phyloP scores from a whole-genome alignment of 2,888 invertebrate genomes.

The Tricholauxania praeusta region DNA sequence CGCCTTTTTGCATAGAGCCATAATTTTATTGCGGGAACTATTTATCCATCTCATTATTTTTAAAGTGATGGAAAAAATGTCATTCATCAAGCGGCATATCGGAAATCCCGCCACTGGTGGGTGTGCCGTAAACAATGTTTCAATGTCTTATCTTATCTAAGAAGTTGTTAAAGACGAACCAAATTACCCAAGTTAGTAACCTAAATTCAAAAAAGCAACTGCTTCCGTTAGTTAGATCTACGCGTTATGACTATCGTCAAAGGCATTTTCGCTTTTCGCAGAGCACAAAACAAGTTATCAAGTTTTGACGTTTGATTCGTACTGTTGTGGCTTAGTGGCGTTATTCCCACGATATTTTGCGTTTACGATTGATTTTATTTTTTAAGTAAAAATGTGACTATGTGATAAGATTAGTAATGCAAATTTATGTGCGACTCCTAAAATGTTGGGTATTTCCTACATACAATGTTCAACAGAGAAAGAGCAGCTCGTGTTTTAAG shows the following conservation, averaged over 20 bases:
- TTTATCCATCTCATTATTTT: no score
- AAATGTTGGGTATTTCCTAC: slow-evolving; percentile 58
- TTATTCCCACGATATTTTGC: slow-evolving; percentile 58
- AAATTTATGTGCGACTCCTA: slow-evolving; percentile 45
- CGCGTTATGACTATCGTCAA: no score
- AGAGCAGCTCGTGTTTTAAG: slow-evolving; percentile 21
- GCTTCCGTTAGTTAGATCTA: no score
- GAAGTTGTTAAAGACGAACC: no score
- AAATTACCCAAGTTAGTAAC: no score
- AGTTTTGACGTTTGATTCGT: neutral
- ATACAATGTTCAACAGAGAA: slow-evolving; percentile 36
- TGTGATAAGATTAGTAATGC: slow-evolving; percentile 60
- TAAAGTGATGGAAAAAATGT: no score
- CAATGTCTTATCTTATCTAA: no score
- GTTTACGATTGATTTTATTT: slow-evolving; percentile 41
- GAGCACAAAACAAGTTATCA: slow-evolving; percentile 6
- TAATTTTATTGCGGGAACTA: no score
- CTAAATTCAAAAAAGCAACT: no score
- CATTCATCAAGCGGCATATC: no score
- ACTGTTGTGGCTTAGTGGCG: neutral
- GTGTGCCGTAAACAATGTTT: slow-evolving; percentile 20
- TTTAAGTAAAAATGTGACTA: slow-evolving; percentile 19
- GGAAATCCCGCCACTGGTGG: neutral
- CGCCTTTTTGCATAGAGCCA: no score
- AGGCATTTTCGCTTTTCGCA: no score